Conservation (phyloP, 1,140 invertebrate species). For the Caenorhabditis brenneri region DNA sequence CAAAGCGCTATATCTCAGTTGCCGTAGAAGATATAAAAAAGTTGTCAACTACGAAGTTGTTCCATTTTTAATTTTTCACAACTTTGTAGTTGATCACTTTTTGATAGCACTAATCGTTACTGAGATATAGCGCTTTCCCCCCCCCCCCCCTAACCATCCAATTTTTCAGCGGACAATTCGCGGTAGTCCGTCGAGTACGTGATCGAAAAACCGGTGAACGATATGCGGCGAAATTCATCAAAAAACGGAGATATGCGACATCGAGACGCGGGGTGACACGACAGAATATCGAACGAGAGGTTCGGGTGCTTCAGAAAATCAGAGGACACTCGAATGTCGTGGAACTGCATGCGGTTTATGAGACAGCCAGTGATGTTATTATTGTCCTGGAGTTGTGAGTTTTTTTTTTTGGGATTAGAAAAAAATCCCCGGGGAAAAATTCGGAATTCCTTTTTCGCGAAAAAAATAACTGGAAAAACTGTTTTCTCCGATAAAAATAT, state of each 20-base stretch:
- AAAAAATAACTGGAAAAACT: no score
- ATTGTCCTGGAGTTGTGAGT: constrained; percentile 75
- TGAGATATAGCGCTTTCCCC: no score
- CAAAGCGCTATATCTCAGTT: no score
- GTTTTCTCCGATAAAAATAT: no score
- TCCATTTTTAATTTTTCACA: no score
- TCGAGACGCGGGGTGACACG: constrained; percentile 73
- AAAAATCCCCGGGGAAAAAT: no score
- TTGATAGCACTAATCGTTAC: no score
- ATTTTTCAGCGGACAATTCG: constrained; percentile 86
- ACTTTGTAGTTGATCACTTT: no score
- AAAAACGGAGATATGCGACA: constrained; percentile 81
- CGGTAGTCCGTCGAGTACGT: constrained; percentile 85
- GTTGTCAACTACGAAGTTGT: no score
- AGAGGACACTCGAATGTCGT: constrained; percentile 75
- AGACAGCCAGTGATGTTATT: constrained; percentile 74
- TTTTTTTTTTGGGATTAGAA: not conserved
- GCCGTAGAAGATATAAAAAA: no score
- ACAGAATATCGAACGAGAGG: constrained; percentile 75
- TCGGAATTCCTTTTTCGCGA: no score
- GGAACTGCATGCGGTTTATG: constrained; percentile 74
- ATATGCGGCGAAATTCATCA: constrained; percentile 93
- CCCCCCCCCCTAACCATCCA: not conserved
- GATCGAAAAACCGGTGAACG: constrained; percentile 82
- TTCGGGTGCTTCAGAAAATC: constrained; percentile 73